phyloP scores from a whole-genome alignment of 2,113 vertebrate genomes.

The Amblyopsis rosae region DNA sequence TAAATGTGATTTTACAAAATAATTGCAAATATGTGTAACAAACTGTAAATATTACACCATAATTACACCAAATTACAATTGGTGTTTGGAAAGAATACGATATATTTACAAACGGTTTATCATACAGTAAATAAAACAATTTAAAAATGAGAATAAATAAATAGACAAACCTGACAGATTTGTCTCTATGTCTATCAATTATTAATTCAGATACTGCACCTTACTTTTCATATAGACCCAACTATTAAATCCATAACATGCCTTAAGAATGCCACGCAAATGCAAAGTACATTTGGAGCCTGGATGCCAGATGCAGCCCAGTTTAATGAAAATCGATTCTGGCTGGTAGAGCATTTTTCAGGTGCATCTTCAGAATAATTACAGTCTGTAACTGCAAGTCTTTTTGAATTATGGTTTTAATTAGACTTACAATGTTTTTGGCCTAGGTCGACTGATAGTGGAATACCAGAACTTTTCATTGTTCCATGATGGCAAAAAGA shows the following conservation, averaged over 20 bases:
- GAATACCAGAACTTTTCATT: conserved; percentile 76
- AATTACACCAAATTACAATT: no score
- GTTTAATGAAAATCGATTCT: conserved; percentile 77
- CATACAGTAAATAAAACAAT: no score
- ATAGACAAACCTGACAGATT: background rate
- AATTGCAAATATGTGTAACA: no score
- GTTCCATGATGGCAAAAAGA: conserved; percentile 65
- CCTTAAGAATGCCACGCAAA: conserved; percentile 65
- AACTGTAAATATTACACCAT: no score
- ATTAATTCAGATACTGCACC: conserved; percentile 1
- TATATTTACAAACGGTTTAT: no score
- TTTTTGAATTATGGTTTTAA: background rate
- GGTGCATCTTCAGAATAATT: conserved; percentile 63
- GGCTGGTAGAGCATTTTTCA: conserved; percentile 88
- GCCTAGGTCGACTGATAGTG: conserved; percentile 77
- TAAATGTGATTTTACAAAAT: no score
- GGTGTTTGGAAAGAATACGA: no score
- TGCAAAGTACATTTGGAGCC: conserved; percentile 82
- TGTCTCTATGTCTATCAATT: background rate
- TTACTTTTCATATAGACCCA: conserved; percentile 67
- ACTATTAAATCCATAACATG: conserved; percentile 76
- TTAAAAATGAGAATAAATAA: no score
- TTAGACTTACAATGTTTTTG: background rate
- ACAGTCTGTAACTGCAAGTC: background rate
- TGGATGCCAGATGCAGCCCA: conserved; percentile 83